Evolutionary conservation across 2,888 invertebrate species (phyloP), one percentile per base, ranked within the genome.

Genomic region (Heliconius sara): DNA sequence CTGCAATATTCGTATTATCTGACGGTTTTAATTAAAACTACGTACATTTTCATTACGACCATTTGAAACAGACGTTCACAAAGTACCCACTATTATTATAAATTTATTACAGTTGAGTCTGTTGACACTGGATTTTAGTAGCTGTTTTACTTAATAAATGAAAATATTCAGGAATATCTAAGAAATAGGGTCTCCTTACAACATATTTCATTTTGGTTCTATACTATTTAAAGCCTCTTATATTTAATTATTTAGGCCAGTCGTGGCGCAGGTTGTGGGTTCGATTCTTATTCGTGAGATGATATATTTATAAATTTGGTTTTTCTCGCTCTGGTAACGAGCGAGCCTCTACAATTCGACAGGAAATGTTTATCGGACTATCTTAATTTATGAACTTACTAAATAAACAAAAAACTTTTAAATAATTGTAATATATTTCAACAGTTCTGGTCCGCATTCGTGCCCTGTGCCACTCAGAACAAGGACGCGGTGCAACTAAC

Each of bases 381-480:
- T 30, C 30, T 30, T 30, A 30, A 30, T 30, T 30, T 3, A 30
- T 30, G 3, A 30, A 30, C 22, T 22, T 57, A 60, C 0, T 60
- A 60, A 60, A 60, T 60, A 52, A 19, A 52, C 52, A 19, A 52
- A 52, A 39, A 22, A 60, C 2, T 4, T n/a, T 4, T 60, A 10
- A 60, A 27, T 25, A 75, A 1, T 19, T 65, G 68, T 52, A 7
- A 9, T 70, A 9, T 43, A 67, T 77, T 80, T 30, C 77, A 66
- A 19, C 94, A 97, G 97, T 97, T 97, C 90, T 97, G 97, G 97
- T 96, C 97, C 0, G 97, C 97, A 0, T 97, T 97, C 91, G 97
- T 97, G 27, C 96, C 96, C 4, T 97, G 97, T 88, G 95, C 95
- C 66, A 94, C 96, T 9, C 97, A 97, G 87, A 96, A 96, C 89